Base-by-base conservation (phyloP, 2,888 invertebrate species). In the Nomada fabriciana region DNA sequence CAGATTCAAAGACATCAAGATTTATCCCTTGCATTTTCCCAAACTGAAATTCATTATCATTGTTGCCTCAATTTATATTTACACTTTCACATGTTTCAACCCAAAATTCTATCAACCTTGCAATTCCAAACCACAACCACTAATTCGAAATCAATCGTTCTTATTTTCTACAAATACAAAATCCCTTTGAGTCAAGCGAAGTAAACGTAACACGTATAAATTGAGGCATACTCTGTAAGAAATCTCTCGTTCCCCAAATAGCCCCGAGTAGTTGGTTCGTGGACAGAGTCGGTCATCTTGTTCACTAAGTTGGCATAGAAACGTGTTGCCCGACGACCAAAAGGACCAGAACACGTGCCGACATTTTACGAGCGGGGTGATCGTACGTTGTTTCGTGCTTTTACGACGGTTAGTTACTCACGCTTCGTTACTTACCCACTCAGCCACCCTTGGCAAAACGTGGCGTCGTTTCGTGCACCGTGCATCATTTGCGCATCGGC, bases 361-460 rank as follows among this genome's bases (percentile, higher is more conserved):
- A 73, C 82, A 85, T 84, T 90, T 89, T 86, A 88, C 86, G 88
- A 88, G 83, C 71, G 20, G 55, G 55, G 57, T 70, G 81, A 78
- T 72, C 76, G 76, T 72, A 85, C 88, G 84, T 84, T 89, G 88
- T 88, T 89, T 88, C 86, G 86, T 80, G 83, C 85, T 83, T 82
- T 87, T 84, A 87, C 82, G 85, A 78, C 74, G 74, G 83, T 87
- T 87, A 86, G 86, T 85, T 85, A 82, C 87, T 87, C 83, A 87
- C 80, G 87, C 77, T 83, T 87, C 87, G 85, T 87, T 87, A 87
- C 82, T 85, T 80, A 80, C 72, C 68, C 75, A 73, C 76, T 71
- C 79, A 25, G 65, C 70, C 73, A 78, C 77, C 80, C 77, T 80
- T 74, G 52, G 59, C 79, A 63, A 57, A 81, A 80, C 72, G 76